phyloP scores from a whole-genome alignment of 2,113 vertebrate genomes.

The Nesoenas mayeri region DNA sequence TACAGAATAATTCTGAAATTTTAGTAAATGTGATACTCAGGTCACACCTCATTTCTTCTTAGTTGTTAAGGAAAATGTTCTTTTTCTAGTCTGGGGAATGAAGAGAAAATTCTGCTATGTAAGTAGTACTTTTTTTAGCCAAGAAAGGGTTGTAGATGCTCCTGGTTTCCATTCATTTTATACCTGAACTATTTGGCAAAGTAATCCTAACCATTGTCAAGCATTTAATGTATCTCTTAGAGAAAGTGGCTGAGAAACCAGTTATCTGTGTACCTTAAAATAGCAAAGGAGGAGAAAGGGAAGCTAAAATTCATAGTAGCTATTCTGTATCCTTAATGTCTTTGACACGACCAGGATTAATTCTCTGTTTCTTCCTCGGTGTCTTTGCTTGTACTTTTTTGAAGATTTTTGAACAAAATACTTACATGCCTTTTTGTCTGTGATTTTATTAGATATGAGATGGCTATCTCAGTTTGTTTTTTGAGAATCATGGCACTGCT shows the following conservation, averaged over 20 bases:
- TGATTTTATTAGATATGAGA: neutral
- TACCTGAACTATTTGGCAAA: neutral
- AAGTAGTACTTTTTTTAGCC: neutral
- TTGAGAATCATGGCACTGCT: neutral
- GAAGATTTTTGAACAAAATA: neutral
- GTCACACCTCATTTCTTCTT: neutral
- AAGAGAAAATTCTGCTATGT: neutral
- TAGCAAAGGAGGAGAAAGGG: neutral
- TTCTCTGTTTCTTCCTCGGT: neutral
- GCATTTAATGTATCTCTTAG: neutral
- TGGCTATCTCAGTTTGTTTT: neutral
- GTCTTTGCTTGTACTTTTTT: neutral
- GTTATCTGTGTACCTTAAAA: neutral
- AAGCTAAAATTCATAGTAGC: neutral
- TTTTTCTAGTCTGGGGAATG: neutral
- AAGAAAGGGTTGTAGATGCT: neutral
- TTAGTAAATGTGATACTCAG: neutral
- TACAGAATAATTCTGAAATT: neutral
- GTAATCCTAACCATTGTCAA: neutral
- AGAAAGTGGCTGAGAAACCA: neutral
- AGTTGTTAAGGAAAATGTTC: conserved; percentile 3
- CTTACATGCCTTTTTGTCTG: fast-evolving
- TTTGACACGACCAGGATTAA: neutral
- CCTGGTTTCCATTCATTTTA: conserved; percentile 5
- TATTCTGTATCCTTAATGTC: neutral